Evolutionary conservation across 2,113 vertebrate genomes (phyloP), one percentile per base, ranked within the genome.

Genomic region (Sapayoa aenigma): DNA sequence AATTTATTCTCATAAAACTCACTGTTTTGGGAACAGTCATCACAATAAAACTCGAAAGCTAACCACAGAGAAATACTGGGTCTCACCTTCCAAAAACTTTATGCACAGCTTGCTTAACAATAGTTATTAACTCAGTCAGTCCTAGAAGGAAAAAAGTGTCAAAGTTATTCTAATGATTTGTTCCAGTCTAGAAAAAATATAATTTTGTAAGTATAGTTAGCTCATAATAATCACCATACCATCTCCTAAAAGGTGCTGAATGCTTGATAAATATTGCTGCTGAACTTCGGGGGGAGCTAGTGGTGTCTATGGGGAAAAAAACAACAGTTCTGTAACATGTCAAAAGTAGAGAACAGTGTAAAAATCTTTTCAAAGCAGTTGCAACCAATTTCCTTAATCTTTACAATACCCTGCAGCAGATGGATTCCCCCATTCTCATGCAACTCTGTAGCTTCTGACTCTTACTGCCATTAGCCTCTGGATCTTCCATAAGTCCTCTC

Each of bases 181-280:
- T 52, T 84, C 28, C 87, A 90, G 20, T 79, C 59, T 27, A 63
- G 27, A 67, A 52, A 80, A 41, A 84, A 87, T 20, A 44, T 27
- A 28, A 52, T 62, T 89, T 72, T 77, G 0, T 52, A 93, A 75
- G 66, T 24, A 12, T 58, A 69, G 20, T 74, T 65, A 95, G 42
- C 47, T 84, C 20, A 71, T 6, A 90, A n/a, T 25, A 73, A 90
- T n/a, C 44, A 72, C 50, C 97, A 93, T 97, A 99, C 99, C 99
- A 19, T 99, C 99, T 98, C 99, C 99, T 66, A 99, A 97, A 30
- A 99, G 99, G 89, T 99, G 99, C 44, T 99, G 99, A 96, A 99
- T 99, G 91, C 99, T 99, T 66, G 99, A 99, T 90, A 99, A 97
- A 96, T 99, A 99, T 81, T 99, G 99, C 96, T 99, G 99, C 91